Conservation (phyloP, 2,888 invertebrate species). For the Willowsia nigromaculata region DNA sequence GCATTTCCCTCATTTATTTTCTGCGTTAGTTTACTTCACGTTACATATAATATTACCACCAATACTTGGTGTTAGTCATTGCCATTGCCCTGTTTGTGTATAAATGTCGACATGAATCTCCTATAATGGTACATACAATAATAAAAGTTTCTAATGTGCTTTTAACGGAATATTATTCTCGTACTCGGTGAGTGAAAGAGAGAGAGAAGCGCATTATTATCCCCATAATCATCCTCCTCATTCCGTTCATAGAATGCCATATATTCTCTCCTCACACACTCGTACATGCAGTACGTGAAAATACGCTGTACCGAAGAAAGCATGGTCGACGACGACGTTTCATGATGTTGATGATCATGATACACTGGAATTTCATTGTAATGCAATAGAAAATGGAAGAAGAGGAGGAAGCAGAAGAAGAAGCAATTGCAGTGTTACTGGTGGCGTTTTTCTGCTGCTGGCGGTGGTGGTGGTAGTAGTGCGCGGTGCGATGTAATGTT, state of each 20-base stretch:
- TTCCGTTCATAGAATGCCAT: background rate
- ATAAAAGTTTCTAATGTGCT: constrained; percentile 33
- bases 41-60: background rate
- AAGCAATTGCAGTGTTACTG: constrained; percentile 36
- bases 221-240: constrained; percentile 10
- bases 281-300: background rate
- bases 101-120: too few species aligned
- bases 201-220: constrained; percentile 6
- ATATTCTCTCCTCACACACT: background rate
- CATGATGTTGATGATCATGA: background rate
- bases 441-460: too few species aligned
- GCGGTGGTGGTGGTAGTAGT: background rate
- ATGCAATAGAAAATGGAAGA: constrained; percentile 15
- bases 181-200: background rate
- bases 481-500: background rate
- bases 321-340: too few species aligned
- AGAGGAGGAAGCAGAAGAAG: background rate
- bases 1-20: background rate
- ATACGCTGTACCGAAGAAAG: constrained; percentile 4
- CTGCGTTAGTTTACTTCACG: background rate
- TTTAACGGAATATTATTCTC: constrained; percentile 28
- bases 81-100: too few species aligned
- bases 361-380: constrained; percentile 49
- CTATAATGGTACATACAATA: constrained; percentile 1
- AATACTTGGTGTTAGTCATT: too few species aligned